These are phyloP conservation scores for Achatina immaculata DNA, from an alignment of 1,140 invertebrate species.

Conservation along the genomic window DNA sequence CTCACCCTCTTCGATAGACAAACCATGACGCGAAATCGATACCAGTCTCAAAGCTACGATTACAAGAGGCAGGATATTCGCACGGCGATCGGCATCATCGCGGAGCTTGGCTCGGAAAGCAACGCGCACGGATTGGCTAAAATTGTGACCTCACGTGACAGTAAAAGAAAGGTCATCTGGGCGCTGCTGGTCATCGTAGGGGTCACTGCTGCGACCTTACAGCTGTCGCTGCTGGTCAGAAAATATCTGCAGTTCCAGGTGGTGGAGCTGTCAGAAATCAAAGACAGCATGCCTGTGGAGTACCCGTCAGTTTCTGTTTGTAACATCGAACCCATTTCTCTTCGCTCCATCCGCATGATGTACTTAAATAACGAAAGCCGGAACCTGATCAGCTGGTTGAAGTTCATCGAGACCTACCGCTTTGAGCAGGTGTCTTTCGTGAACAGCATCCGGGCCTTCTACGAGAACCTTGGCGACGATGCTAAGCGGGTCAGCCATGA, in stretches of 20 bases:
- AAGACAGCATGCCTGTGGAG: constrained; percentile 66
- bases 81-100: constrained; percentile 57
- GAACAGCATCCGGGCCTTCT: constrained; percentile 60
- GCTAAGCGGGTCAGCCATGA: constrained; percentile 58
- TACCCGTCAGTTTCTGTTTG: constrained; percentile 65
- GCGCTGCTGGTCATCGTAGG: constrained; percentile 63
- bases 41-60: neutral
- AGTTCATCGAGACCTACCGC: constrained; percentile 46
- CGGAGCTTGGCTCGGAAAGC: constrained; percentile 65
- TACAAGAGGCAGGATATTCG: neutral
- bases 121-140: constrained; percentile 67
- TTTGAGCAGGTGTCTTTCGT: constrained; percentile 48
- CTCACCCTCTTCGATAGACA: neutral
- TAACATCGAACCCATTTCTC: constrained; percentile 65
- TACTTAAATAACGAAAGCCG: constrained; percentile 33
- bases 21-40: constrained; percentile 16
- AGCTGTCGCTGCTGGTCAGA: constrained; percentile 61
- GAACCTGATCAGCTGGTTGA: constrained; percentile 55
- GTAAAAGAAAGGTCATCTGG: constrained; percentile 63
- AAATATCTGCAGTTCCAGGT: constrained; percentile 65
- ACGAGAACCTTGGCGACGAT: constrained; percentile 60
- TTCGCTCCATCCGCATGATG: constrained; percentile 48
- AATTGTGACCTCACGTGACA: constrained; percentile 60
- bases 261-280: constrained; percentile 66
- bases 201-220: constrained; percentile 65